Conservation (phyloP, 1,140 invertebrate species). For the Nixonia krombeini region DNA sequence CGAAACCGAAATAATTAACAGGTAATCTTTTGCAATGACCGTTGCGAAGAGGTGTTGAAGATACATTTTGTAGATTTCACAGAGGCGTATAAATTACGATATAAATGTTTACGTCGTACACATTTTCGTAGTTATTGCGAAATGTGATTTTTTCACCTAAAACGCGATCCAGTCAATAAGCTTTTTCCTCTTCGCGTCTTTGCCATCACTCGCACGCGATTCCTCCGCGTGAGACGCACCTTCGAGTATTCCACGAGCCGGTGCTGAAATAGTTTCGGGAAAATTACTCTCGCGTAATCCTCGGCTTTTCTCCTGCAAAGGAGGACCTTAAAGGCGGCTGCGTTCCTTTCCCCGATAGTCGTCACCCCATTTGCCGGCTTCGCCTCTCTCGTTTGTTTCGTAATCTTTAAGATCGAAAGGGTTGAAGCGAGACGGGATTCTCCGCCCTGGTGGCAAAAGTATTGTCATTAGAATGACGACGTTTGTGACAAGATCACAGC, state of each 20-base stretch:
- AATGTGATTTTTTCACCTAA: too few relatives aligned
- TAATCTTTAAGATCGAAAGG: constrained; percentile 72
- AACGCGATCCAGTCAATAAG: too few relatives aligned
- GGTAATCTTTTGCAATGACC: too few relatives aligned
- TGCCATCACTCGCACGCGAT: too few relatives aligned
- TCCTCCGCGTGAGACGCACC: too few relatives aligned
- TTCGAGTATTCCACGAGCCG: constrained; percentile 10
- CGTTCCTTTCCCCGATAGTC: constrained; percentile 48
- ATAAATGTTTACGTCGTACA: too few relatives aligned
- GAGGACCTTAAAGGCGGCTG: constrained; percentile 51
- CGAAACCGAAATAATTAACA: too few relatives aligned
- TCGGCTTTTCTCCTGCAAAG: constrained; percentile 40
- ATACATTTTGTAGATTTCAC: too few relatives aligned
- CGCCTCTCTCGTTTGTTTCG: constrained; percentile 69
- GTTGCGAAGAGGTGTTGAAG: too few relatives aligned
- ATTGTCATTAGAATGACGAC: constrained; percentile 48
- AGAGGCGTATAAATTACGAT: too few relatives aligned
- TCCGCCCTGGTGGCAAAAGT: constrained; percentile 49
- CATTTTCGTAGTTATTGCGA: too few relatives aligned
- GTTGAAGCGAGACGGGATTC: constrained; percentile 52
- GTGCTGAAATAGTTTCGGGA: constrained; percentile 40
- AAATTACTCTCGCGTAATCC: constrained; percentile 50
- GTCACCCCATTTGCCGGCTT: constrained; percentile 68
- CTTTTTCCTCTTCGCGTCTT: too few relatives aligned
- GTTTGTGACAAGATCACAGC: constrained; percentile 17